phyloP scores from a whole-genome alignment of 2,113 vertebrate genomes.

The Piprites chloris region DNA sequence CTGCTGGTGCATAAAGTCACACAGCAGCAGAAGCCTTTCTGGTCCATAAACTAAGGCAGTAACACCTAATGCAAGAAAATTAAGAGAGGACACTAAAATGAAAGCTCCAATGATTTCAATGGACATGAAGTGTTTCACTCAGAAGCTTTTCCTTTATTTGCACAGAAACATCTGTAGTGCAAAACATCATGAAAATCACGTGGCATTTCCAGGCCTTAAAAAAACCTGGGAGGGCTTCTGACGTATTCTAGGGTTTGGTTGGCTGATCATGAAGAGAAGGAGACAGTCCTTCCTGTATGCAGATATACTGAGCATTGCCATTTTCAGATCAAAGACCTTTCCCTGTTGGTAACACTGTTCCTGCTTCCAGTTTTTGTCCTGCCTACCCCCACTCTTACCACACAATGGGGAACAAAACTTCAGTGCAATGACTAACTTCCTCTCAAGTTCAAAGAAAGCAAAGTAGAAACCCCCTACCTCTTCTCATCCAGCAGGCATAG shows the following conservation, averaged over 20 bases:
- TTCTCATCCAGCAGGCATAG: neutral
- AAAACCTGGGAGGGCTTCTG: neutral
- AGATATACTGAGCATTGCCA: neutral
- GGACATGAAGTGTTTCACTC: neutral
- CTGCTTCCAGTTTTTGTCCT: neutral
- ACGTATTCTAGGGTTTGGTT: neutral
- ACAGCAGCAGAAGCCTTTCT: neutral
- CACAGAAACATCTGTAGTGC: neutral
- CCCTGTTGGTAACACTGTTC: neutral
- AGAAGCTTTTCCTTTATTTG: neutral
- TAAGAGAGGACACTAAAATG: neutral
- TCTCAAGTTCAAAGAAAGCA: neutral
- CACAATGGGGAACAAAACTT: neutral
- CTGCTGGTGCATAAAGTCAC: neutral
- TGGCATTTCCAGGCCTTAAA: neutral
- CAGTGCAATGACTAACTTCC: neutral
- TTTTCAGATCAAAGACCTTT: neutral
- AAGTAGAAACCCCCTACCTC: neutral
- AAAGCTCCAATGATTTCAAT: neutral
- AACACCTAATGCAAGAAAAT: neutral
- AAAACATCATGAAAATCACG: neutral
- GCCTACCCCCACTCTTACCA: neutral
- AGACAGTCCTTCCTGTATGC: neutral
- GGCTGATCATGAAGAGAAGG: neutral
- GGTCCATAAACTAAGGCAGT: neutral